Evolutionary conservation across 64 coral and sea anemone genomes (phyloP), one percentile per base, ranked within the genome.

Genomic region (Montipora capricornis): DNA sequence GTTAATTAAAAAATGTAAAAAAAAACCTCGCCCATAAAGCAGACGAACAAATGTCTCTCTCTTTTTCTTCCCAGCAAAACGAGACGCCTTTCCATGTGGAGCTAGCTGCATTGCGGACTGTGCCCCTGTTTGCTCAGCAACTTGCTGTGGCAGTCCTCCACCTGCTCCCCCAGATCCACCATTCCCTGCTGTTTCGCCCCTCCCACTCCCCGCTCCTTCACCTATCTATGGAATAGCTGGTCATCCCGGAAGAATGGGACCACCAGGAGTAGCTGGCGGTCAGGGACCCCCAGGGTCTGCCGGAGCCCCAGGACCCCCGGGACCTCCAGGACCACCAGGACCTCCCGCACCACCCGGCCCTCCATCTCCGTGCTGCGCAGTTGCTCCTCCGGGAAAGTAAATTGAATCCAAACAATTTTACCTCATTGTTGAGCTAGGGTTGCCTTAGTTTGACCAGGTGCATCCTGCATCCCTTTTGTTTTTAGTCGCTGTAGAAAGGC

Each of bases 301-400:
- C 3, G 87, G 87, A 59, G 15, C 20, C 0, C 49, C 87, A 44
- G 87, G 87, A 89, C 87, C 87, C 5, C 76, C 73, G 15, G 87
- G 87, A 61, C 87, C 87, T 12, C 94, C 89, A 55, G 94, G 94
- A 87, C 90, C 90, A 79, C 90, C 90, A 2, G 94, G 94, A 67
- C 90, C 83, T 20, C 87, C 79, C 3, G 93, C 87, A 50, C 93
- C 93, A 24, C 81, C 78, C 50, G 92, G 87, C 29, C 93, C 93
- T 4, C 87, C 93, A 52, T 75, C 78, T 3, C 81, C 81, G 16
- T 84, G 81, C 16, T 84, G 81, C 70, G 87, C 13, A 5, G 67
- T 45, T 77, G 68, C 55, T 20, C 20, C 81, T n/a, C 81, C 81
- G 4, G 81, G 66, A 20, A 86, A 86, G 82, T 86, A 71, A 73